Percentiles rank a stretch among this genome's conserved stretches.
Conservation (phyloP, 2,888 invertebrate genomes). For the Malacosoma neustria region DNA sequence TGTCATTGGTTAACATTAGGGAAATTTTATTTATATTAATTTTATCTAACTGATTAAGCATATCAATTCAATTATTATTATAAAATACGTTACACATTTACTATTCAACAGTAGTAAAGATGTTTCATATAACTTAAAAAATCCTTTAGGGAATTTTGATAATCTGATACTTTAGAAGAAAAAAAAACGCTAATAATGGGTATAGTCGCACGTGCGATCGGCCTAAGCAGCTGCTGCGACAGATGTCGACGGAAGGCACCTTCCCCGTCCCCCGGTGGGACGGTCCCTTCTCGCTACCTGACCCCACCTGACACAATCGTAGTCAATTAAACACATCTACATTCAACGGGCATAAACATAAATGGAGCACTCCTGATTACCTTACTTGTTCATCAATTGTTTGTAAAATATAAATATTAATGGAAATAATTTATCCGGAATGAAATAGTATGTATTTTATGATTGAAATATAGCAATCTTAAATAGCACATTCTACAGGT, state of each 20-base stretch:
- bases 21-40: background rate
- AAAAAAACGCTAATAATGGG: constrained; percentile 61
- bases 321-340: constrained; percentile 21
- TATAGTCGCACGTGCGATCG: constrained; percentile 61
- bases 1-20: background rate
- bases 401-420: background rate
- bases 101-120: background rate
- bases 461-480: no score
- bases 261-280: constrained; percentile 18
- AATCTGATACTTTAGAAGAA: constrained; percentile 21
- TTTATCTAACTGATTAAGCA: constrained; percentile 3
- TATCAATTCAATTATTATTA: background rate
- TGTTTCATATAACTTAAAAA: constrained; percentile 4
- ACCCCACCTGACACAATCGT: constrained; percentile 37
- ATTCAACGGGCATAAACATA: constrained; percentile 16
- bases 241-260: constrained; percentile 54
- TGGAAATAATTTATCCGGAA: background rate
- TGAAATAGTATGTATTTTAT: no score
- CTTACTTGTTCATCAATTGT: constrained; percentile 7
- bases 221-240: constrained; percentile 62
- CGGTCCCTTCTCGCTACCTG: constrained; percentile 35
- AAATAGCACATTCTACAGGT: no score
- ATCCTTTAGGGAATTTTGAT: constrained; percentile 27
- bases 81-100: background rate
- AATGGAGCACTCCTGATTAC: constrained; percentile 13